These are phyloP conservation scores for Eumeta japonica DNA, from an alignment of 1,140 invertebrate species.

Conservation along the genomic window DNA sequence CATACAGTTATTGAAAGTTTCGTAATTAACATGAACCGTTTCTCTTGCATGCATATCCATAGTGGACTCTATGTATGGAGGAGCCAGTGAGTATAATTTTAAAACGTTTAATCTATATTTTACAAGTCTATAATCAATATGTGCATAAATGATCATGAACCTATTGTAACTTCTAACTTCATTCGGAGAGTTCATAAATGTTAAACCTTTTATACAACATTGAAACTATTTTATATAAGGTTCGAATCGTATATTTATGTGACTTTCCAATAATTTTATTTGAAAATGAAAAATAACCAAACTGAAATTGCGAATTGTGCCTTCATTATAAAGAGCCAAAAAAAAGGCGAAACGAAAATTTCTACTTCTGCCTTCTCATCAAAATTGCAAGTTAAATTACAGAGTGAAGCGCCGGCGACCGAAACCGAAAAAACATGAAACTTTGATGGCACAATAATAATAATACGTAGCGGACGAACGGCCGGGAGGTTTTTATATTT, in stretches of 20 bases:
- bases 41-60: slow-evolving; percentile 52
- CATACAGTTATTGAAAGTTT: neutral
- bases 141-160: too few relatives aligned
- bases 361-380: neutral
- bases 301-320: neutral
- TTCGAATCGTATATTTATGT: neutral
- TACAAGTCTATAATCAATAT: neutral
- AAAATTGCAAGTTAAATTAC: neutral
- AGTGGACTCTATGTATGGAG: slow-evolving; percentile 82
- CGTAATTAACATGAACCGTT: too few relatives aligned
- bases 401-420: slow-evolving; percentile 4
- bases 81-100: slow-evolving; percentile 74
- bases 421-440: slow-evolving; percentile 29
- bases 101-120: slow-evolving; percentile 1
- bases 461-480: slow-evolving; percentile 30
- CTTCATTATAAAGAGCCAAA: too few relatives aligned
- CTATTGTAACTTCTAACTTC: too few relatives aligned
- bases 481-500: slow-evolving; percentile 21
- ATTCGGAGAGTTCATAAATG: neutral
- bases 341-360: too few relatives aligned
- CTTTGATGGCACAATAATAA: slow-evolving; percentile 34
- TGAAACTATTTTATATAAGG: neutral
- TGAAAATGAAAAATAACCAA: neutral
- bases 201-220: neutral
- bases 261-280: neutral